Percentiles rank a stretch among this genome's conserved stretches.
Evolutionary conservation across 2,888 invertebrate species (phyloP).

Genomic region (Meiosimyza platycephala): DNA sequence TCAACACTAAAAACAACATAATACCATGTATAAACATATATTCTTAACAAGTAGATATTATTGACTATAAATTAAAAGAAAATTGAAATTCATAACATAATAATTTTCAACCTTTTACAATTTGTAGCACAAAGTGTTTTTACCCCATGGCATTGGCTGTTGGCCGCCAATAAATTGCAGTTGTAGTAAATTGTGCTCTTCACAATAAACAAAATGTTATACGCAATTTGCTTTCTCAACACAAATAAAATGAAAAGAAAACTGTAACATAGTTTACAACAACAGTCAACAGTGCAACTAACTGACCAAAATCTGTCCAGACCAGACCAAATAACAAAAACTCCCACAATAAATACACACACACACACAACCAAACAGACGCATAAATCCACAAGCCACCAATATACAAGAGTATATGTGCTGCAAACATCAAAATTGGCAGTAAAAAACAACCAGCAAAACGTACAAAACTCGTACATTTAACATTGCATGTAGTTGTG

Average conservation of each 20-base stretch:
- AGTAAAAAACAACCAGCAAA: too few species aligned
- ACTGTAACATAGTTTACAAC: not conserved
- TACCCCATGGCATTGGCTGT: too few species aligned
- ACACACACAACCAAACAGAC: not conserved
- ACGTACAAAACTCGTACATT: not conserved
- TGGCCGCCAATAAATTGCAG: too few species aligned
- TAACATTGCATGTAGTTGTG: constrained; percentile 1
- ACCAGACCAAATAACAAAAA: not conserved
- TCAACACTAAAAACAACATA: too few species aligned
- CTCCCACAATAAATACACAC: not conserved
- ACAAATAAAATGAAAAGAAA: not conserved
- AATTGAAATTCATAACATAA: too few species aligned
- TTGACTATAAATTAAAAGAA: too few species aligned
- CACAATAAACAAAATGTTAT: too few species aligned
- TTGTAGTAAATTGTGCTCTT: too few species aligned
- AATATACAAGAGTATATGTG: not conserved
- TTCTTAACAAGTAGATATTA: too few species aligned
- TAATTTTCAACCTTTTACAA: too few species aligned
- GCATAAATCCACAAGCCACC: not conserved
- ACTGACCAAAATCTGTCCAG: not conserved
- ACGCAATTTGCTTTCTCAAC: not conserved
- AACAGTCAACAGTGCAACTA: not conserved
- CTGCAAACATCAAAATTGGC: not conserved
- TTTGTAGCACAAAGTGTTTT: too few species aligned
- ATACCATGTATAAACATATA: too few species aligned